Percentiles rank a stretch among this genome's conserved stretches.
Evolutionary conservation across 2,888 invertebrate species (phyloP).

Genomic region (Ptychoptera albimana): DNA sequence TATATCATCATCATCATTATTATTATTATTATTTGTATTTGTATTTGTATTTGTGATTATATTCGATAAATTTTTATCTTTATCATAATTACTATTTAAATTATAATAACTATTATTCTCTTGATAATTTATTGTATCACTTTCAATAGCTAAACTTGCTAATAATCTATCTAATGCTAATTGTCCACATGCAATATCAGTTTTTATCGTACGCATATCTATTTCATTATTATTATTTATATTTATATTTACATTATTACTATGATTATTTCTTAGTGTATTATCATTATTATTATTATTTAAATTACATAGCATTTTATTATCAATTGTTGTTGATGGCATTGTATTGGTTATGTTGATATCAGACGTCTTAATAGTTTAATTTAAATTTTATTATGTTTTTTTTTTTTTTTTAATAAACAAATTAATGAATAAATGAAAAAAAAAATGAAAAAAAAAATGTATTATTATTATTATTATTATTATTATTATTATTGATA

Average conservation of each 20-base stretch:
- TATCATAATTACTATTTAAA: slow-evolving; percentile 12
- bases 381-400: not conserved
- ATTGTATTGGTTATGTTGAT: no score
- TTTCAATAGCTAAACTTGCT: slow-evolving; percentile 12
- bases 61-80: slow-evolving; percentile 2
- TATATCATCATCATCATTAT: not conserved
- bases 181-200: slow-evolving; percentile 11
- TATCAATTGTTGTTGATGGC: not conserved
- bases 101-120: slow-evolving; percentile 13
- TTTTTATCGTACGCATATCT: slow-evolving; percentile 8
- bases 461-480: not conserved
- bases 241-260: slow-evolving; percentile 11
- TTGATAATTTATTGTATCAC: slow-evolving; percentile 10
- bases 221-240: slow-evolving; percentile 9
- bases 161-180: slow-evolving; percentile 15
- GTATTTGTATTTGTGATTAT: slow-evolving; percentile 7
- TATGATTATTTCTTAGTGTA: not conserved
- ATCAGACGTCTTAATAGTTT: no score
- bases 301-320: slow-evolving; percentile 1
- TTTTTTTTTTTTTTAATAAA: not conserved
- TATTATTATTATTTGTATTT: not conserved
- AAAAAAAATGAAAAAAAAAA: not conserved
- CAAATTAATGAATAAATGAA: no score
- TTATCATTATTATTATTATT: slow-evolving; percentile 4
- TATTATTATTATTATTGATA: not conserved